A percentile compares a stretch with the other conserved stretches of the same genome.
phyloP scores from a whole-genome alignment of 2,797 vertebrate genomes.

The Chelonia mydas region DNA sequence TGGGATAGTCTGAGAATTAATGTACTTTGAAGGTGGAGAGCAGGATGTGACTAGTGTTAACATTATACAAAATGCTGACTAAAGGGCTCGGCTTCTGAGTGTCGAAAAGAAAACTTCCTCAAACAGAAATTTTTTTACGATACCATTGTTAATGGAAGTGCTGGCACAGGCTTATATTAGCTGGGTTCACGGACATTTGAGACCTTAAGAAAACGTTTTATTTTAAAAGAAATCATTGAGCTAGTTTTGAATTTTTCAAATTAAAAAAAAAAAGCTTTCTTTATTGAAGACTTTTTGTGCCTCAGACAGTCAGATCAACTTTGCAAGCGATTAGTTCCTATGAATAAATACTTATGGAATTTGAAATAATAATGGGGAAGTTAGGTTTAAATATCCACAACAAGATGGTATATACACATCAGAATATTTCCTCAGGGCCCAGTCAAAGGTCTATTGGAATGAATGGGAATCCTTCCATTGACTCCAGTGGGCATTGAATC shows the following conservation, averaged over 20 bases:
- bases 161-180: neutral
- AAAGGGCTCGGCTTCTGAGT: neutral
- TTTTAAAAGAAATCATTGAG: neutral
- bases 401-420: accelerated
- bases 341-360: neutral
- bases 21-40: slow-evolving; percentile 44
- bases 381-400: neutral
- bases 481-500: neutral
- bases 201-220: neutral
- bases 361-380: neutral
- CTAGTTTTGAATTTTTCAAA: neutral
- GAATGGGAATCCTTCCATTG: too few species aligned
- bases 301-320: neutral
- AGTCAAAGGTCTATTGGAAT: neutral
- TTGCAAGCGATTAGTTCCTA: too few species aligned
- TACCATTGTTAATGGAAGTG: slow-evolving; percentile 4
- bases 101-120: neutral
- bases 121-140: neutral
- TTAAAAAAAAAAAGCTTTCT: neutral
- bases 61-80: neutral
- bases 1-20: slow-evolving; percentile 24
- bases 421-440: accelerated
- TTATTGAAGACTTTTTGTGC: neutral
- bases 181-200: neutral
- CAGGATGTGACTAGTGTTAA: neutral